Conservation (phyloP, 2,888 invertebrate species). For the Penaeus monodon region DNA sequence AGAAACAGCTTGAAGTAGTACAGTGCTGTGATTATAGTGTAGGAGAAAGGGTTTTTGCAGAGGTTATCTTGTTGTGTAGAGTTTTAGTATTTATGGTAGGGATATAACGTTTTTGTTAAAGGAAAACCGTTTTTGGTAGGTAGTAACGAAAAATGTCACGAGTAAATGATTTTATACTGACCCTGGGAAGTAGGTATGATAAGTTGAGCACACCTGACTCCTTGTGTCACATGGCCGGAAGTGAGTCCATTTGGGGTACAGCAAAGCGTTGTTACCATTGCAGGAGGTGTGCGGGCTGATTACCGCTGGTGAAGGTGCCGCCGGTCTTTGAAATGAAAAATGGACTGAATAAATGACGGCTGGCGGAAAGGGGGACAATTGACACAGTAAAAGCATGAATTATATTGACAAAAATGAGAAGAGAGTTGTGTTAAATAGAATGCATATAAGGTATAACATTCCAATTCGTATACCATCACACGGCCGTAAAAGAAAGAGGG, state of each 20-base stretch:
- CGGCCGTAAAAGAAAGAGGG: no score
- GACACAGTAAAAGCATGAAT: not conserved
- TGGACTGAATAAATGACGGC: not conserved
- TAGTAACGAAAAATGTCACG: no score
- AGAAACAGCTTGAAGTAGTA: no score
- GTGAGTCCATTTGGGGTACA: slow-evolving; percentile 91
- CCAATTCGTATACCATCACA: no score
- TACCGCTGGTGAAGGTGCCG: slow-evolving; percentile 45
- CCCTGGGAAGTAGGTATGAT: slow-evolving; percentile 96
- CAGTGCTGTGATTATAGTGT: no score
- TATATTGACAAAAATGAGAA: not conserved
- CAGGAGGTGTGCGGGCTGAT: slow-evolving; percentile 30
- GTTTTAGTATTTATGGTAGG: no score
- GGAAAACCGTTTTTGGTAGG: not conserved
- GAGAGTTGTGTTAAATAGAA: not conserved
- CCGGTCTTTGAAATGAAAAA: slow-evolving; percentile 25
- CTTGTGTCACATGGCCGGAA: slow-evolving; percentile 91
- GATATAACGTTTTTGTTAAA: no score
- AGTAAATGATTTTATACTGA: slow-evolving; percentile 69
- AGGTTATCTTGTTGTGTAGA: no score
- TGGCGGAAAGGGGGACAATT: not conserved
- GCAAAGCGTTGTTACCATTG: slow-evolving; percentile 24
- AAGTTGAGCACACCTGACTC: slow-evolving; percentile 93
- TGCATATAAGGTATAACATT: no score
- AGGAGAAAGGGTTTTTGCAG: no score